Percentiles rank a stretch among this genome's conserved stretches.
These are phyloP conservation scores for Scolopax bukidnonensis DNA, from an alignment of 2,797 vertebrate genomes.

Conservation along the genomic window DNA sequence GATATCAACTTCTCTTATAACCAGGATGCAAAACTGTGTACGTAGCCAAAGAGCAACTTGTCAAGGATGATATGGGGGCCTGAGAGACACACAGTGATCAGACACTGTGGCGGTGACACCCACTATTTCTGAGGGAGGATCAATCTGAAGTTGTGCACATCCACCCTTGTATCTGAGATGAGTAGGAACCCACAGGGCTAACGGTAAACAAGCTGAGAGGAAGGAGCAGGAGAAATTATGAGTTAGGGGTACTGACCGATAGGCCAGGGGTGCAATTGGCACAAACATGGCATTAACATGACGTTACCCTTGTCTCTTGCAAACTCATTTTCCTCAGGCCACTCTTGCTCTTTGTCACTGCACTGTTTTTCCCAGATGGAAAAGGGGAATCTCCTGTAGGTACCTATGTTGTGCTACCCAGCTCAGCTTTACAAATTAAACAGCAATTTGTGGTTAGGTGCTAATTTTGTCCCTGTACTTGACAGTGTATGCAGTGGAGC, in stretches of 20 bases:
- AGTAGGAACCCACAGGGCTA: not conserved
- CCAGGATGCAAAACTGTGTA: not conserved
- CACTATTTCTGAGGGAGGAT: not conserved
- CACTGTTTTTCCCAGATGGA: not conserved
- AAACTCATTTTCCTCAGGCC: not conserved
- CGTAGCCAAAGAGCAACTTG: not conserved
- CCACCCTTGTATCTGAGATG: not conserved
- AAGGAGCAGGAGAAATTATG: fast-evolving
- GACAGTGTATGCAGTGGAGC: not conserved
- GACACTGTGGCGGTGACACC: not conserved
- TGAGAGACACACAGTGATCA: fast-evolving
- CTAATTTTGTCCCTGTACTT: not conserved
- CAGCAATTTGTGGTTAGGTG: not conserved
- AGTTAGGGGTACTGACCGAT: not conserved
- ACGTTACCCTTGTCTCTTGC: fast-evolving
- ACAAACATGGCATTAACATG: not conserved
- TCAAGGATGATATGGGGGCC: not conserved
- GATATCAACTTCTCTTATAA: not conserved
- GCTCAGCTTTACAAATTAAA: not conserved
- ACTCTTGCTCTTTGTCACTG: not conserved
- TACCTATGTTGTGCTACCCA: not conserved
- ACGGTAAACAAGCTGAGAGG: not conserved
- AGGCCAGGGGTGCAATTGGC: fast-evolving
- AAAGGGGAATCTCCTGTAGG: not conserved
- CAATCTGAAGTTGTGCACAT: not conserved